phyloP scores from a whole-genome alignment of 2,113 vertebrate species.

The Colaptes auratus region DNA sequence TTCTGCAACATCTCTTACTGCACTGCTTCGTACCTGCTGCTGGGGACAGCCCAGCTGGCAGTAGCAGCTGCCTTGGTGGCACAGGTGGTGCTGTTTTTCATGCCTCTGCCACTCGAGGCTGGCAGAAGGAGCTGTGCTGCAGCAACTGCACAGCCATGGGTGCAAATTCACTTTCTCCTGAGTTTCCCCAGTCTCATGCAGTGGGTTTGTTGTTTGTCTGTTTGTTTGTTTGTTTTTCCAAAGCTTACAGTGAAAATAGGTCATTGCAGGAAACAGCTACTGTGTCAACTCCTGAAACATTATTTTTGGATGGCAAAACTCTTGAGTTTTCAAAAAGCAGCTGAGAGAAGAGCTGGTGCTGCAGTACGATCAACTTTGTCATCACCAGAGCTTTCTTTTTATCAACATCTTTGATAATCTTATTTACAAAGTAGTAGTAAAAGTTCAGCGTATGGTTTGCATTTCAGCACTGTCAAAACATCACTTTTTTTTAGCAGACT shows the following conservation, averaged over 20 bases:
- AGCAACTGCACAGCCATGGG: fast-evolving
- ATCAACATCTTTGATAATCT: neutral
- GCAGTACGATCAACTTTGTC: neutral
- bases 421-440: neutral
- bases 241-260: neutral
- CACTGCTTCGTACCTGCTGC: neutral
- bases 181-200: neutral
- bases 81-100: neutral
- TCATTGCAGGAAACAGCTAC: constrained; percentile 11
- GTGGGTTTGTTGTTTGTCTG: too few species aligned
- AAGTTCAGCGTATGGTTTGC: neutral
- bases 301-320: constrained; percentile 11
- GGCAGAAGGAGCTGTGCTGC: neutral
- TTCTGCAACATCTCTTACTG: fast-evolving
- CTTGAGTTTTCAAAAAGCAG: neutral
- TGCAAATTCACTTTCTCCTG: neutral
- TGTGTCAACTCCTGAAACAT: neutral
- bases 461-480: constrained; percentile 3
- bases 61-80: neutral
- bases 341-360: neutral
- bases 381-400: neutral
- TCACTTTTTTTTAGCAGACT: neutral
- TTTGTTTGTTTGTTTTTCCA: neutral
- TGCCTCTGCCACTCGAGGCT: neutral
- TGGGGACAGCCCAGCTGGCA: neutral